These are phyloP conservation scores for Torymus aiolomorphi DNA, from an alignment of 2,888 invertebrate genomes.

Conservation along the genomic window DNA sequence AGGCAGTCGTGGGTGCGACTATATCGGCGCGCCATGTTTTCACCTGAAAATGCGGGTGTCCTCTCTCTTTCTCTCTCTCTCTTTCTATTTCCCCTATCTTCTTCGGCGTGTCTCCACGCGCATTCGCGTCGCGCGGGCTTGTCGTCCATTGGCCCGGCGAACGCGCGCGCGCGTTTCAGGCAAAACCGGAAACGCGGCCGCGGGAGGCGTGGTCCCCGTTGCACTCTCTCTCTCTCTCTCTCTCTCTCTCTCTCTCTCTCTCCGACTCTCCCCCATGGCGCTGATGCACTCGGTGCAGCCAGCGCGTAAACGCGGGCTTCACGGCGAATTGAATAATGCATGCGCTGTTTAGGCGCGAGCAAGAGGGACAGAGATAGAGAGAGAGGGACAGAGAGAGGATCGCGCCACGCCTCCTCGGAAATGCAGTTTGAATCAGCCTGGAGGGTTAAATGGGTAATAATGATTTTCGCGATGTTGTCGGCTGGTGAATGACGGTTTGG, in stretches of 20 bases:
- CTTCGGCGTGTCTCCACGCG: neutral
- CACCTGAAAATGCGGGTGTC: constrained; percentile 50
- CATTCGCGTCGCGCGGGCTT: constrained; percentile 10
- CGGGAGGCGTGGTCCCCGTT: constrained; percentile 69
- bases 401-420: constrained; percentile 57
- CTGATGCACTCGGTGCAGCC: constrained; percentile 67
- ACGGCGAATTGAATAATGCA: constrained; percentile 73
- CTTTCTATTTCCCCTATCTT: neutral
- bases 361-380: neutral
- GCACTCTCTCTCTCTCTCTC: constrained; percentile 62
- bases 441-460: constrained; percentile 22
- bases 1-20: neutral
- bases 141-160: constrained; percentile 53
- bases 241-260: too few relatives aligned
- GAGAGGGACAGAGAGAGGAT: constrained; percentile 1
- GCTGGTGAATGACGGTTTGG: too few relatives aligned
- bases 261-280: too few relatives aligned
- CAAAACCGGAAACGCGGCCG: constrained; percentile 70
- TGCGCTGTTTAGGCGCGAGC: constrained; percentile 66
- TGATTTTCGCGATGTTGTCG: neutral
- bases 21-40: constrained; percentile 37
- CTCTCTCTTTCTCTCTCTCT: neutral
- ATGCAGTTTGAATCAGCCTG: too few relatives aligned
- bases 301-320: constrained; percentile 69
- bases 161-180: constrained; percentile 57